Evolutionary conservation across 2,888 invertebrate species (phyloP).

Genomic region (Amiota mariae): DNA sequence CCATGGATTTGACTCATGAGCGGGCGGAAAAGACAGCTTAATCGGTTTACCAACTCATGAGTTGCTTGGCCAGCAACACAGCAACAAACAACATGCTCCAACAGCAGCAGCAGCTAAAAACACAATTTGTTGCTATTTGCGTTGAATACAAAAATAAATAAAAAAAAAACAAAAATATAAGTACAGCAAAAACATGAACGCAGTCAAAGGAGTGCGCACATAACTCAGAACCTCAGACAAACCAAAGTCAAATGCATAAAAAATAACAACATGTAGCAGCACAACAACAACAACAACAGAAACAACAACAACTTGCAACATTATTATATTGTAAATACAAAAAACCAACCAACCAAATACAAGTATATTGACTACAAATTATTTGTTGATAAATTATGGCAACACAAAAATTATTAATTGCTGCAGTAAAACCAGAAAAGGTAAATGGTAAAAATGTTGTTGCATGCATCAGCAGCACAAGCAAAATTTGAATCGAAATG

Average conservation of each 20-base stretch:
- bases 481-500: neutral
- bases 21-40: slow-evolving; percentile 61
- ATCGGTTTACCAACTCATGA: slow-evolving; percentile 63
- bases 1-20: slow-evolving; percentile 31
- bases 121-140: slow-evolving; percentile 21
- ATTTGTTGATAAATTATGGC: slow-evolving; percentile 66
- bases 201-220: neutral
- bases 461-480: slow-evolving; percentile 10
- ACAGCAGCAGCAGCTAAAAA: slow-evolving; percentile 10
- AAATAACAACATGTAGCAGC: neutral
- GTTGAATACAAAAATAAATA: slow-evolving; percentile 24
- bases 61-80: slow-evolving; percentile 43
- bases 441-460: slow-evolving; percentile 12
- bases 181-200: slow-evolving; percentile 24
- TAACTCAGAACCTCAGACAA: neutral
- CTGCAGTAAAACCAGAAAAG: slow-evolving; percentile 2
- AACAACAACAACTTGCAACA: slow-evolving; percentile 3
- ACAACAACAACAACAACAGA: neutral
- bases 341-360: neutral
- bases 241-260: slow-evolving; percentile 25
- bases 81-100: slow-evolving; percentile 16
- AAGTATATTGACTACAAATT: slow-evolving; percentile 48
- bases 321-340: too few relatives aligned
- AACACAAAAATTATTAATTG: slow-evolving; percentile 46
- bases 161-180: slow-evolving; percentile 38